Conservation (phyloP, 2,888 invertebrate genomes). For the Epistrophe eligans region DNA sequence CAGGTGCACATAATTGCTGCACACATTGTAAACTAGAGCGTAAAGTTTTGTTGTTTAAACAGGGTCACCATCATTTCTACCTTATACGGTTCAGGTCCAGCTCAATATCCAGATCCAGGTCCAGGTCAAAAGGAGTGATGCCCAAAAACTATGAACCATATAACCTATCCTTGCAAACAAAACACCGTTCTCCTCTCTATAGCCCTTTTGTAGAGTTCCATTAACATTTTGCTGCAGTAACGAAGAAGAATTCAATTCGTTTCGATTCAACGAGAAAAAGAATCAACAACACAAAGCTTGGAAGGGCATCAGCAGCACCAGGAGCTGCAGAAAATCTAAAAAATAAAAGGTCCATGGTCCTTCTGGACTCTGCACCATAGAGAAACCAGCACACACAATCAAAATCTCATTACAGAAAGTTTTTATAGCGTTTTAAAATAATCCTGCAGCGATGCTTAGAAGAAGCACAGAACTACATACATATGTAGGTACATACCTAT, state of each 20-base stretch:
- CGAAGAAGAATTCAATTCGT: slow-evolving; percentile 66
- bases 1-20: slow-evolving; percentile 75
- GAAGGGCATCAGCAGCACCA: neutral
- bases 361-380: slow-evolving; percentile 28
- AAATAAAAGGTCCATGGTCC: slow-evolving; percentile 22
- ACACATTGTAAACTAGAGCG: slow-evolving; percentile 74
- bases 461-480: slow-evolving; percentile 5
- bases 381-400: slow-evolving; percentile 64
- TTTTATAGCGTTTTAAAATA: slow-evolving; percentile 69
- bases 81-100: neutral
- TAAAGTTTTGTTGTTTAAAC: slow-evolving; percentile 73
- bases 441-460: slow-evolving; percentile 58
- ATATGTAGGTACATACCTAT: neutral
- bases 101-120: neutral
- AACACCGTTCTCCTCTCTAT: neutral
- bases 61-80: slow-evolving; percentile 55
- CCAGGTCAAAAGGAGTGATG: slow-evolving; percentile 21
- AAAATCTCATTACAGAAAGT: slow-evolving; percentile 74
- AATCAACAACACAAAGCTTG: slow-evolving; percentile 50
- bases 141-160: slow-evolving; percentile 59
- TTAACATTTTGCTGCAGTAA: slow-evolving; percentile 49
- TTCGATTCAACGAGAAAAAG: slow-evolving; percentile 55
- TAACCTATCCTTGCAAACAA: slow-evolving; percentile 33
- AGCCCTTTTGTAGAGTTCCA: neutral
- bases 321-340: slow-evolving; percentile 5